These are phyloP conservation scores for Drosophila monieri DNA, from an alignment of 2,888 invertebrate species.

Conservation along the genomic window DNA sequence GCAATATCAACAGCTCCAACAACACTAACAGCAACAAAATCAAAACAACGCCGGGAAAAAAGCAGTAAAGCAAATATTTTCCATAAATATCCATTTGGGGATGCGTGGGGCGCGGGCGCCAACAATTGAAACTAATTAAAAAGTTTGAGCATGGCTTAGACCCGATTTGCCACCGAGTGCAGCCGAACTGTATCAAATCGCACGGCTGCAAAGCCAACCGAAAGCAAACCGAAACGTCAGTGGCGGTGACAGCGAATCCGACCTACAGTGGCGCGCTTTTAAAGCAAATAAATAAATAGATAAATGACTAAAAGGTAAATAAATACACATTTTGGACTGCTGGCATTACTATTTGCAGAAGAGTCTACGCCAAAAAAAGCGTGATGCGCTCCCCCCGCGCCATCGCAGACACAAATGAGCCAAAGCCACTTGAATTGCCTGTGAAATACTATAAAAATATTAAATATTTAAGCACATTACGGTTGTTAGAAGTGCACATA, in stretches of 20 bases:
- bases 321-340: constrained; percentile 68
- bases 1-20: constrained; percentile 54
- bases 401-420: constrained; percentile 63
- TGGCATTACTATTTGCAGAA: constrained; percentile 64
- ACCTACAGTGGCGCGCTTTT: constrained; percentile 70
- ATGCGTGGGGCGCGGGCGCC: constrained; percentile 40
- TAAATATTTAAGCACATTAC: constrained; percentile 75
- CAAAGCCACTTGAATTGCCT: constrained; percentile 56
- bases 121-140: constrained; percentile 70
- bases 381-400: constrained; percentile 43
- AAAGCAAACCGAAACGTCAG: constrained; percentile 17
- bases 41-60: constrained; percentile 42
- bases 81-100: constrained; percentile 48
- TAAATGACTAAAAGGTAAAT: constrained; percentile 80
- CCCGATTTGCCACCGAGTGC: constrained; percentile 33
- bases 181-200: constrained; percentile 41
- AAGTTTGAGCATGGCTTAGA: constrained; percentile 57
- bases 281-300: constrained; percentile 78
- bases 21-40: constrained; percentile 35
- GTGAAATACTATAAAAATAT: constrained; percentile 71
- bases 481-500: constrained; percentile 73
- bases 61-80: constrained; percentile 59
- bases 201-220: constrained; percentile 7
- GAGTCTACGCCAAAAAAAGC: constrained; percentile 57
- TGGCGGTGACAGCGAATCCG: constrained; percentile 9